Percentiles rank a stretch among this genome's conserved stretches.
phyloP scores from a whole-genome alignment of 2,113 vertebrate species.

The Corydoras maculifer region DNA sequence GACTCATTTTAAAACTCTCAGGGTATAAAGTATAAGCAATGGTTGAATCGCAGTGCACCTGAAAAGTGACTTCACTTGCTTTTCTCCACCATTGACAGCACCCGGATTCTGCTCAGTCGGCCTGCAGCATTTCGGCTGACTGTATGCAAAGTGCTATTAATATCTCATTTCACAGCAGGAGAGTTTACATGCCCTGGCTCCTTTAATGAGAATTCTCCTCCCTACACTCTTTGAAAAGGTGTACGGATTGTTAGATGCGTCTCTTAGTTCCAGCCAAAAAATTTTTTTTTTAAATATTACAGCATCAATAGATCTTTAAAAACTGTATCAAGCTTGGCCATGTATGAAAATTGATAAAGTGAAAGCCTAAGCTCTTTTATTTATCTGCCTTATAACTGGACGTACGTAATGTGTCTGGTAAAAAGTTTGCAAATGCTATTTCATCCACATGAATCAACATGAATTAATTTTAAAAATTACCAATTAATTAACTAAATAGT shows the following conservation, averaged over 20 bases:
- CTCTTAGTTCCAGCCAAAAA: constrained; percentile 42
- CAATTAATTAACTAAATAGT: too few relatives aligned
- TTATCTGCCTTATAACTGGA: constrained; percentile 19
- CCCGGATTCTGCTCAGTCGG: constrained; percentile 39
- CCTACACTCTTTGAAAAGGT: constrained; percentile 22
- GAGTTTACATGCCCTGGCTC: constrained; percentile 39
- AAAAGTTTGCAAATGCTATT: too few relatives aligned
- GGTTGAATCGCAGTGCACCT: constrained; percentile 19
- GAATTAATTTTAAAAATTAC: too few relatives aligned
- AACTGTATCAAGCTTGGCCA: not conserved
- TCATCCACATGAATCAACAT: too few relatives aligned
- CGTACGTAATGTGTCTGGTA: not conserved
- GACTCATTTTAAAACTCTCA: constrained; percentile 16
- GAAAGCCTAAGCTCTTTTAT: constrained; percentile 21
- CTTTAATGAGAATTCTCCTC: constrained; percentile 40
- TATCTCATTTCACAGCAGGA: constrained; percentile 38
- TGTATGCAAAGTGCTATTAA: constrained; percentile 46
- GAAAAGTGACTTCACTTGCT: constrained; percentile 22
- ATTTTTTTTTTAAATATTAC: constrained; percentile 1
- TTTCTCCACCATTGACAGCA: not conserved
- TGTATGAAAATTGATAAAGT: constrained; percentile 17
- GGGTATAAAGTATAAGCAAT: constrained; percentile 7
- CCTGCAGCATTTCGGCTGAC: constrained; percentile 34
- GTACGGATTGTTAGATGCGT: constrained; percentile 38
- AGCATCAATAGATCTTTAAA: constrained; percentile 21